A percentile compares a stretch with the other conserved stretches of the same genome.
phyloP scores from a whole-genome alignment of 2,113 vertebrate genomes.

The Stigmatopora nigra region DNA sequence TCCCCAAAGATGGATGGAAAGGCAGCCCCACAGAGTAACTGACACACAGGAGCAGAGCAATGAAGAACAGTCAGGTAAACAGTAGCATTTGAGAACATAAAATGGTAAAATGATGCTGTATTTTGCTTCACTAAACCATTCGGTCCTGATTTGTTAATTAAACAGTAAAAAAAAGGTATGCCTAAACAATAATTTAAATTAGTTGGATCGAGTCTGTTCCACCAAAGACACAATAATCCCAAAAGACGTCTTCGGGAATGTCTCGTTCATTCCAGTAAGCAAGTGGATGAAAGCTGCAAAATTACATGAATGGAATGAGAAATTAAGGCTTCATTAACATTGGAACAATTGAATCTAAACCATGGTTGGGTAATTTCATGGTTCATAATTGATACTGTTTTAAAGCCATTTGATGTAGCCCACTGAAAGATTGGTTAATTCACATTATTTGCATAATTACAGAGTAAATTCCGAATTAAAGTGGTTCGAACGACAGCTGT shows the following conservation, averaged over 20 bases:
- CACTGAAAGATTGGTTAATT: background rate
- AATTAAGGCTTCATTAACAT: background rate
- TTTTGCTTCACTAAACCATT: background rate
- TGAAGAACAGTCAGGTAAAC: slow-evolving; percentile 2
- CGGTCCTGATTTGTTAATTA: background rate
- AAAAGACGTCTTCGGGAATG: background rate
- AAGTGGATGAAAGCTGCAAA: background rate
- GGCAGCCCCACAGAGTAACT: slow-evolving; percentile 28
- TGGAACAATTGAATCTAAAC: background rate
- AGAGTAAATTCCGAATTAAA: no score
- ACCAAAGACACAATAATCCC: background rate
- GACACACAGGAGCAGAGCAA: slow-evolving; percentile 20
- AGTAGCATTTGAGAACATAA: slow-evolving; percentile 5
- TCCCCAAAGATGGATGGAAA: slow-evolving; percentile 37
- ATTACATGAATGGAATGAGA: background rate
- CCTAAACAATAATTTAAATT: background rate
- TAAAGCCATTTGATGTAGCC: background rate
- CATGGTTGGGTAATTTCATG: background rate
- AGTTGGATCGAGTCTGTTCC: background rate
- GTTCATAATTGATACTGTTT: background rate
- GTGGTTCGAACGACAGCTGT: no score
- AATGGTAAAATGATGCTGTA: background rate
- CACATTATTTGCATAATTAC: no score
- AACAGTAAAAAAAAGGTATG: background rate
- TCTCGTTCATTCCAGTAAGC: background rate